These are phyloP conservation scores for Silurus glanis DNA, from an alignment of 2,113 vertebrate genomes.

Conservation along the genomic window DNA sequence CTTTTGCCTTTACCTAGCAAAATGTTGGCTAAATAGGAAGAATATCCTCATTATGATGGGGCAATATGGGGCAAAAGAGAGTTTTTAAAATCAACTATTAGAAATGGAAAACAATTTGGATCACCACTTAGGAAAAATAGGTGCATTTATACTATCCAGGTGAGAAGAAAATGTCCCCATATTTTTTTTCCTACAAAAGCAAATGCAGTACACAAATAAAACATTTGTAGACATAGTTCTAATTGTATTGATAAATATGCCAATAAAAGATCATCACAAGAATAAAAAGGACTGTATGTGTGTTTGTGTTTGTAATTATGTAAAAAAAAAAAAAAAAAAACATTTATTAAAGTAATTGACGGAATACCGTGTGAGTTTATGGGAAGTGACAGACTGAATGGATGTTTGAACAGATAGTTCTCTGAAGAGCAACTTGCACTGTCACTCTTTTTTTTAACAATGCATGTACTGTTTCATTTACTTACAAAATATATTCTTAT, in stretches of 20 bases:
- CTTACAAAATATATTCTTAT: background rate
- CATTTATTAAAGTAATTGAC: background rate
- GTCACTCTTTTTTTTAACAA: background rate
- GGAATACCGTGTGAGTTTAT: slow-evolving; percentile 7
- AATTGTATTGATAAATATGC: background rate
- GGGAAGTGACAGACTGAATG: background rate
- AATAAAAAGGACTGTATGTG: background rate
- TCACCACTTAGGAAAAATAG: background rate
- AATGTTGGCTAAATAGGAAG: background rate
- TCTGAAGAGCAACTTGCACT: background rate
- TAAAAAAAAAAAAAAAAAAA: background rate
- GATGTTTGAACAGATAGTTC: background rate
- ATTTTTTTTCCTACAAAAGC: background rate
- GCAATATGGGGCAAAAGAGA: background rate
- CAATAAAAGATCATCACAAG: background rate
- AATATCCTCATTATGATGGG: background rate
- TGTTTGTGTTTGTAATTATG: too few relatives aligned
- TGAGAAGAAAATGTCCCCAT: background rate
- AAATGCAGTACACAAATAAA: too few relatives aligned
- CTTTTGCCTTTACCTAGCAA: background rate
- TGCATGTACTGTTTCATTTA: background rate
- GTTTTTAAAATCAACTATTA: background rate
- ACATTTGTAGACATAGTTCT: background rate
- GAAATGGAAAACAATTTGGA: background rate
- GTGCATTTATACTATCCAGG: background rate